Base-by-base conservation (phyloP, 2,113 vertebrate genomes). In the Lathamus discolor region DNA sequence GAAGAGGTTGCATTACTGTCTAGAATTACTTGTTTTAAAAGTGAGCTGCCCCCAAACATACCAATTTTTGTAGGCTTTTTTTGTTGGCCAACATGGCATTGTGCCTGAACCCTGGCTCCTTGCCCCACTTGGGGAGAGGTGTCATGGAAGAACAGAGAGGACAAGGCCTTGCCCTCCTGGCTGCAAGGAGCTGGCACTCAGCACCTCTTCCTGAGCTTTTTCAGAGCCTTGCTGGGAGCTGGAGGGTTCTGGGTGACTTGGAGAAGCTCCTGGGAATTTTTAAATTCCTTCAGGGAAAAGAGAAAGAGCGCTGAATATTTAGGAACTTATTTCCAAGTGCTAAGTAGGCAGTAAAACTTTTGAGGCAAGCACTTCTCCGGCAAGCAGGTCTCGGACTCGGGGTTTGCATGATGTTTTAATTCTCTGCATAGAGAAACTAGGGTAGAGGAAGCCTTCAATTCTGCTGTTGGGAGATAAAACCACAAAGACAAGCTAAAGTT, bases 241-340 rank as follows among this genome's bases (percentile, higher is more conserved):
- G 52, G 33, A 76, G 28, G 33, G 41, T 66, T 76, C 57, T 93
- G 66, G 67, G 59, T 88, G 81, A 68, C 83, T 91, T 83, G 62
- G 76, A 92, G 66, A 94, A 79, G 48, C 55, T 96, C 66, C n/a
- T 88, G 69, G 66, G 95, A 92, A 78, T 84, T 84, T 73, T 92
- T 15, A 46, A 72, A 69, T 89, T 95, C 74, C 67, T 91, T 85
- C 33, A 48, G 69, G 64, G 52, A 85, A 91, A 85, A 49, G 18
- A 82, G 74, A 62, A 84, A 84, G 74, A 80, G 86, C 2, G 7
- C 62, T 79, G 57, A 86, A 76, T 83, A 72, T 89, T 96, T 91
- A 93, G 86, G 69, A 90, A 73, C 77, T 73, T 86, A 84, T 85
- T 89, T 48, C n/a, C 48, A 77, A 88, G 59, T 54, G 86, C 80